Base-by-base conservation (phyloP, 2,113 vertebrate species). In the Rhinoptilus africanus region DNA sequence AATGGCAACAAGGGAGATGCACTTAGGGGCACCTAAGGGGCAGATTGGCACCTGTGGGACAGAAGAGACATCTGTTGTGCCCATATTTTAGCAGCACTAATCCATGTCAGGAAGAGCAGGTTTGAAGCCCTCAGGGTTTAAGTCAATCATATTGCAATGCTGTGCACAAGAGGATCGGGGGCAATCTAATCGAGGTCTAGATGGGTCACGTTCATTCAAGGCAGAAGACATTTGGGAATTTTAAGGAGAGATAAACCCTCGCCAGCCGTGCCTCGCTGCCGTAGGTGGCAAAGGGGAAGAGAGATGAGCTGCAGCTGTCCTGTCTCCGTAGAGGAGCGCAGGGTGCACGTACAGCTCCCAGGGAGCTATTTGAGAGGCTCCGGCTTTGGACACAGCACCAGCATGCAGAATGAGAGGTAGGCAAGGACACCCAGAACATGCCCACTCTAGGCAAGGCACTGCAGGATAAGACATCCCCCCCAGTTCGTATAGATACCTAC, bases 11-110 rank as follows among this genome's bases (percentile, higher is more conserved):
- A 45, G 84, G 30, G 34, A 87, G 62, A 85, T 82, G 56, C 4
- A 2, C 60, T 30, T 60, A 53, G 74, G 74, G 85, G 77, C 81
- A 88, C 34, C 43, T n/a, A 79, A 60, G 74, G 74, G 71, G n/a
- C 67, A 80, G 39, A 83, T 5, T 86, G 93, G 85, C 95, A 96
- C 74, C 78, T 90, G 91, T 50, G 78, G 41, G 43, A 63, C 87
- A 57, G 93, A 51, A 78, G 86, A 78, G 94, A 85, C 94, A 97
- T 95, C 93, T 96, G 96, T 57, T 69, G 71, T 66, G 71, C 75
- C 90, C 72, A 14, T 94, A 90, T 96, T 96, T 97, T 89, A 95
- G 50, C 93, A 93, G 85, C 35, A 2, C 47, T 96, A 96, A 96
- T 97, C 93, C 90, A 18, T 47, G 90, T 76, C 95, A 96, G 90